Evolutionary conservation across 2,888 invertebrate species (phyloP).

Genomic region (Hypercompe scribonia): DNA sequence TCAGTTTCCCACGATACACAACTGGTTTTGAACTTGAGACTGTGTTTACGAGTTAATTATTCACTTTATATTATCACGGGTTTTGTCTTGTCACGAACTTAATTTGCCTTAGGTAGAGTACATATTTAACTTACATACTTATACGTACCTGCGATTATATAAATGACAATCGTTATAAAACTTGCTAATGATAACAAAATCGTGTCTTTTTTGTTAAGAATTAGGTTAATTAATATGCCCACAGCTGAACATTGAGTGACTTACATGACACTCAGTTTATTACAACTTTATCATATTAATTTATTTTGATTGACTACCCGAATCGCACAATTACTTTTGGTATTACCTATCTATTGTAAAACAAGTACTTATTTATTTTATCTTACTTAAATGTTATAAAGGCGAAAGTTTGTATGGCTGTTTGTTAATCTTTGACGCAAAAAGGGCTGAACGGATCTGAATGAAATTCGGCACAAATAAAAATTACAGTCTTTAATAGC

Average conservation of each 20-base stretch:
- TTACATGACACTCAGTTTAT: too few species aligned
- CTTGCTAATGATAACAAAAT: neutral
- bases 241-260: neutral
- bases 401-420: too few species aligned
- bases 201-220: neutral
- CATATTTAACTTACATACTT: slow-evolving; percentile 1
- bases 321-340: too few species aligned
- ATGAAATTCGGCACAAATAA: too few species aligned
- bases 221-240: neutral
- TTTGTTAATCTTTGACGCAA: too few species aligned
- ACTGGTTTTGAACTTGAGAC: slow-evolving; percentile 65
- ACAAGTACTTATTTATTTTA: too few species aligned
- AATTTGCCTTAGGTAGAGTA: slow-evolving; percentile 13
- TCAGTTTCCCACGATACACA: slow-evolving; percentile 58
- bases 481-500: too few species aligned
- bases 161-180: neutral
- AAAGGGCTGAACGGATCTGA: too few species aligned
- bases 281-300: too few species aligned
- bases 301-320: too few species aligned
- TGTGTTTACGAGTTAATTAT: slow-evolving; percentile 57
- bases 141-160: neutral
- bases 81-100: slow-evolving; percentile 61
- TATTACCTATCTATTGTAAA: too few species aligned
- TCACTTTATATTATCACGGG: slow-evolving; percentile 50
- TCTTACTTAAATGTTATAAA: too few species aligned